Conservation (phyloP, 2,113 vertebrate species). For the Ptilonorhynchus violaceus region DNA sequence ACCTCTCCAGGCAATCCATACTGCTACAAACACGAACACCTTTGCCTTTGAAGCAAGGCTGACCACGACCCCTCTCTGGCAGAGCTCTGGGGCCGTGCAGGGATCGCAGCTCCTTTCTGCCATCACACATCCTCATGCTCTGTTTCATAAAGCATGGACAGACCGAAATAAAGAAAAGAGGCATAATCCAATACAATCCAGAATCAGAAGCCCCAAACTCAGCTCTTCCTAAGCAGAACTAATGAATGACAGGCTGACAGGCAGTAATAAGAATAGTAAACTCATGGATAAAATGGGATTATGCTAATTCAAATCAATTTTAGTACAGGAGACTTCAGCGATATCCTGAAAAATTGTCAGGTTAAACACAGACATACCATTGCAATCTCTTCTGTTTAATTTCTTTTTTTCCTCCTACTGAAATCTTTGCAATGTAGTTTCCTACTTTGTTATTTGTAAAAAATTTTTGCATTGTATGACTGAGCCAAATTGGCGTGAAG, state of each 20-base stretch:
- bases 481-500: background rate
- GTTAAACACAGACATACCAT: slow-evolving; percentile 7
- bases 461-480: background rate
- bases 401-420: background rate
- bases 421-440: background rate
- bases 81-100: background rate
- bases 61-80: background rate
- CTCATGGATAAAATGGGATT: slow-evolving; percentile 15
- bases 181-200: background rate
- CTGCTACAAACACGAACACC: background rate
- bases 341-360: background rate
- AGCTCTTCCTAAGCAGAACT: background rate
- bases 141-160: background rate
- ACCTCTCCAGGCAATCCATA: background rate
- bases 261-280: background rate
- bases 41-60: background rate
- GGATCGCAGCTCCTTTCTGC: background rate
- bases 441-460: background rate
- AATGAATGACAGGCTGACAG: background rate
- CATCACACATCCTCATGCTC: background rate
- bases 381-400: background rate
- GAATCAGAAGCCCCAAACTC: background rate
- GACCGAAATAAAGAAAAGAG: background rate
- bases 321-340: background rate
- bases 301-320: slow-evolving; percentile 26